A percentile compares a stretch with the other conserved stretches of the same genome.
Conservation (phyloP, 2,797 vertebrate species). For the Mormyrops boulengeri region DNA sequence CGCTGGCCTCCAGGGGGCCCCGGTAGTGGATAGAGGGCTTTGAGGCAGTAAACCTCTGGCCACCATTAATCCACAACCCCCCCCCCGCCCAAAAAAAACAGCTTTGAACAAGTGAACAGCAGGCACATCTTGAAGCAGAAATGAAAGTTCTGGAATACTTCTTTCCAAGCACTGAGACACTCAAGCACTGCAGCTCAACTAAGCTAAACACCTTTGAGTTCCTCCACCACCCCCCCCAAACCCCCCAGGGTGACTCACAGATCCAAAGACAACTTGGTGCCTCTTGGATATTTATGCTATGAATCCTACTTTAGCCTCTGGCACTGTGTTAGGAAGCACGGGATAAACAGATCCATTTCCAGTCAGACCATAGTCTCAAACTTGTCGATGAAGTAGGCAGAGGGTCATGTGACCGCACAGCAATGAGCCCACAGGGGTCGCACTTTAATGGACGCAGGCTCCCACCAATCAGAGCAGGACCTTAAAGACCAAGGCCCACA, state of each 20-base stretch:
- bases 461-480: neutral
- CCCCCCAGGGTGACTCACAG: conserved; percentile 24
- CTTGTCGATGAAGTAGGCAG: neutral
- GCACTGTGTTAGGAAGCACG: conserved; percentile 13
- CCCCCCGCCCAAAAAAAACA: neutral
- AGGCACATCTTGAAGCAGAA: neutral
- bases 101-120: neutral
- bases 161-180: neutral
- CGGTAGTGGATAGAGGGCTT: neutral
- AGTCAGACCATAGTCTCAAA: conserved; percentile 26
- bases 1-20: neutral
- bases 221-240: neutral
- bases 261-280: conserved; percentile 11
- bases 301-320: conserved; percentile 30
- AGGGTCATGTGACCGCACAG: neutral
- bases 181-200: conserved; percentile 13
- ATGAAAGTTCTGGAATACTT: neutral
- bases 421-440: neutral
- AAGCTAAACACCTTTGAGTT: conserved; percentile 29
- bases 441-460: neutral
- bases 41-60: neutral
- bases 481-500: neutral
- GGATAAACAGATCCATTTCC: conserved; percentile 15
- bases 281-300: conserved; percentile 12
- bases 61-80: neutral